Conservation (phyloP, 1,140 invertebrate species). For the Drosophila pseudoananassae region DNA sequence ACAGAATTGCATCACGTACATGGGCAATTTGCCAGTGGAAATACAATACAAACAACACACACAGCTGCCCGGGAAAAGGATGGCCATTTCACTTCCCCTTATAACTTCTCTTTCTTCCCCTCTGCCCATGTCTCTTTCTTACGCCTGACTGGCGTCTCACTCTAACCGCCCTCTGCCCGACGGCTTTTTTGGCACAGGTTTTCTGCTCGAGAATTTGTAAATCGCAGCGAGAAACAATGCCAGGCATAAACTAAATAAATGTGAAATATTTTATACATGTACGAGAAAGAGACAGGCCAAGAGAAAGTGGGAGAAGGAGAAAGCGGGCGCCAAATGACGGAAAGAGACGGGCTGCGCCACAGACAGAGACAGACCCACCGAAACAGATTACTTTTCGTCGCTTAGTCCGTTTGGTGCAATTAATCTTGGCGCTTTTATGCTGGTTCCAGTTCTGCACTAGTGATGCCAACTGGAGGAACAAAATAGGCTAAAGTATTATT, state of each 20-base stretch:
- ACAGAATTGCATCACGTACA: slow-evolving; percentile 82
- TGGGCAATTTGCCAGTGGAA: slow-evolving; percentile 78
- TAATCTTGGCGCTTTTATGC: slow-evolving; percentile 62
- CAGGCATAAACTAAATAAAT: slow-evolving; percentile 78
- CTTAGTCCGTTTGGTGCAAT: slow-evolving; percentile 70
- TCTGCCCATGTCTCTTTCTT: slow-evolving; percentile 25
- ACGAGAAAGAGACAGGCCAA: slow-evolving; percentile 9
- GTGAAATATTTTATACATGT: slow-evolving; percentile 72
- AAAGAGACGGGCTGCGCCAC: background rate
- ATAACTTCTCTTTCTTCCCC: background rate
- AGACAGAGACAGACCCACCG: slow-evolving; percentile 1
- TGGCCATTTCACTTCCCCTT: slow-evolving; percentile 28
- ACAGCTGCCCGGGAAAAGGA: slow-evolving; percentile 51
- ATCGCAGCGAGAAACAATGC: slow-evolving; percentile 81
- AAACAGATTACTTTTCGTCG: slow-evolving; percentile 79
- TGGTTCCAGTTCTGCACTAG: background rate
- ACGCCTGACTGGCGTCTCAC: background rate
- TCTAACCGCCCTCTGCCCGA: background rate
- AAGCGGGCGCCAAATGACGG: background rate
- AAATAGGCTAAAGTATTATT: background rate
- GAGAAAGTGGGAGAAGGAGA: background rate
- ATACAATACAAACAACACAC: slow-evolving; percentile 68
- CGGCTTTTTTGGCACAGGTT: slow-evolving; percentile 69
- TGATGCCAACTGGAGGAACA: background rate
- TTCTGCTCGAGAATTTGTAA: slow-evolving; percentile 78